A percentile compares a stretch with the other conserved stretches of the same genome.
Conservation (phyloP, 2,888 invertebrate genomes). For the Glyphotaelius pellucidus region DNA sequence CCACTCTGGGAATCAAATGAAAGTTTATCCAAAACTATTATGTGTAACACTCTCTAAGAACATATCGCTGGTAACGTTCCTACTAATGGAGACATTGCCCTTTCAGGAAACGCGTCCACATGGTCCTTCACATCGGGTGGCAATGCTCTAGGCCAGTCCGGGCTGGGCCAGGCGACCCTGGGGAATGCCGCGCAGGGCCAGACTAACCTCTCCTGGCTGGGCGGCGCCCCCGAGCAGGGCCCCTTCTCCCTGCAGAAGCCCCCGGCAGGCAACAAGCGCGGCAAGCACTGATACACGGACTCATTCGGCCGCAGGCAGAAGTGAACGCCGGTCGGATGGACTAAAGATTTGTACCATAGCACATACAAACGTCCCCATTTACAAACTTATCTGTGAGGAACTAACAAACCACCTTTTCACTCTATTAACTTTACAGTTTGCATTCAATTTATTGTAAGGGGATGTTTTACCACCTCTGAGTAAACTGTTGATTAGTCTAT, state of each 20-base stretch:
- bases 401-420: background rate
- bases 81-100: background rate
- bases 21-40: too few relatives aligned
- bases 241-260: conserved; percentile 85
- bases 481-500: background rate
- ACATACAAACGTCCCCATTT: background rate
- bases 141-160: conserved; percentile 65
- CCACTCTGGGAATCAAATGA: too few relatives aligned
- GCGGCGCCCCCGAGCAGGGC: conserved; percentile 67
- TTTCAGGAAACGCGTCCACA: conserved; percentile 54
- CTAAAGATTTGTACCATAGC: background rate
- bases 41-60: too few relatives aligned
- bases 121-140: conserved; percentile 68
- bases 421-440: background rate
- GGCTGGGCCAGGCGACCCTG: conserved; percentile 68
- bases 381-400: background rate
- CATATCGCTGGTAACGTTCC: too few relatives aligned
- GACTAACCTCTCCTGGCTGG: conserved; percentile 67
- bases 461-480: background rate
- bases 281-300: conserved; percentile 78
- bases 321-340: conserved; percentile 25
- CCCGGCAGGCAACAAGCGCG: conserved; percentile 81
- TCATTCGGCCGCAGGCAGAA: conserved; percentile 52
- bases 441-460: background rate
- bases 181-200: conserved; percentile 57